Evolutionary conservation across 2,888 invertebrate genomes (phyloP).

Genomic region (Patella depressa): DNA sequence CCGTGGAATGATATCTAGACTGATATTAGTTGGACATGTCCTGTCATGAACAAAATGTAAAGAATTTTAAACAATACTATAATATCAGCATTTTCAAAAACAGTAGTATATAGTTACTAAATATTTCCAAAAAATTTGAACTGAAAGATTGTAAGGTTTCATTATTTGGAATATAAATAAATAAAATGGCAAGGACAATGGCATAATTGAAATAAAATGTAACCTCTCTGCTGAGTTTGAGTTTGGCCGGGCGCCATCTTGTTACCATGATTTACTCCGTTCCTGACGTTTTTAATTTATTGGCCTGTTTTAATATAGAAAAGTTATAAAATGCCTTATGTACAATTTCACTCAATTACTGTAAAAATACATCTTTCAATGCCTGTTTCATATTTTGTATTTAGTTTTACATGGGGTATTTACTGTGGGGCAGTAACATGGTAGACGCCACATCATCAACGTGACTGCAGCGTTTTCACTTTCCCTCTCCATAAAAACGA

Average conservation of each 20-base stretch:
- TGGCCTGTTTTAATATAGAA: no score
- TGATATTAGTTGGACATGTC: constrained; percentile 8
- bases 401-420: neutral
- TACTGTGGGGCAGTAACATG: constrained; percentile 13
- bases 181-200: neutral
- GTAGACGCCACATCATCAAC: constrained; percentile 26
- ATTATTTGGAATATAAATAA: neutral
- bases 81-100: neutral
- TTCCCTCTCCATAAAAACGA: no score
- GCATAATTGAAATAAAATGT: neutral
- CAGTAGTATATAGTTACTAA: neutral
- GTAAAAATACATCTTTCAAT: no score
- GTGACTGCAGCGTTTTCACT: constrained; percentile 1
- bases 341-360: no score
- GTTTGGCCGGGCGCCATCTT: constrained; percentile 49
- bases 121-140: neutral
- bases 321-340: no score
- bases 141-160: no score
- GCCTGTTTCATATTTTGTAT: no score
- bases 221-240: constrained; percentile 42
- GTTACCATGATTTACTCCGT: constrained; percentile 32
- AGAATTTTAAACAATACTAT: neutral
- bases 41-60: constrained; percentile 18
- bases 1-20: no score
- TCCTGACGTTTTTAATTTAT: no score